Evolutionary conservation across 2,797 vertebrate genomes (phyloP), one percentile per base, ranked within the genome.

Genomic region (Trematomus bernacchii): DNA sequence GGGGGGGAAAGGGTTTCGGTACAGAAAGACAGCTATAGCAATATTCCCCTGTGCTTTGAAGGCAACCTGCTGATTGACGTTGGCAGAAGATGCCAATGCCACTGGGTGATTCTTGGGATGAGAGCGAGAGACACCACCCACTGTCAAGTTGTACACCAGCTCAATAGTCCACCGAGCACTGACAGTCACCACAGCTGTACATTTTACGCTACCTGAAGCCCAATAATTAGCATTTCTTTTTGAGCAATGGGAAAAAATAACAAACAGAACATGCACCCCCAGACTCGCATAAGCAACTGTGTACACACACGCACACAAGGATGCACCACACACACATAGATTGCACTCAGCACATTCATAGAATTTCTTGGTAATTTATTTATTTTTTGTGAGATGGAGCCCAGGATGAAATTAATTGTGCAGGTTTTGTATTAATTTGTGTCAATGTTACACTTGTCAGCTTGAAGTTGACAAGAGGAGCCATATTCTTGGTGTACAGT

Each of bases 181-280:
- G 95, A 95, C 94, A 96, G 94, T 94, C 90, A 73, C 91, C 94
- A 95, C 92, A 96, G 96, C 93, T 96, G 96, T 93, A 88, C 88
- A 95, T 96, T 97, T 96, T 96, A 96, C 81, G 87, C 94, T 96
- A 95, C 93, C 94, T 96, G 95, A 97, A 96, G 95, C 95, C 94
- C 94, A 96, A 95, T 96, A 96, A 97, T 97, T 96, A 97, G 94
- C 80, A 87, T 92, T 94, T 93, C 86, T 90, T 94, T 94, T 92
- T 90, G 85, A 87, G 89, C 21, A 84, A 87, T 84, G 52, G 3
- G 52, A 66, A 85, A 72, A 77, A 66, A 73, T 23, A 76, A 73
- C 47, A 83, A 86, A 88, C 70, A 83, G 66, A 83, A 84, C 70
- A 80, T 23, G 50, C 76, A 71, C 52, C 44, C 65, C 9, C 8